Percentiles rank a stretch among this genome's conserved stretches.
These are phyloP conservation scores for Aporophyla lueneburgensis DNA, from an alignment of 2,888 invertebrate species.

Conservation along the genomic window DNA sequence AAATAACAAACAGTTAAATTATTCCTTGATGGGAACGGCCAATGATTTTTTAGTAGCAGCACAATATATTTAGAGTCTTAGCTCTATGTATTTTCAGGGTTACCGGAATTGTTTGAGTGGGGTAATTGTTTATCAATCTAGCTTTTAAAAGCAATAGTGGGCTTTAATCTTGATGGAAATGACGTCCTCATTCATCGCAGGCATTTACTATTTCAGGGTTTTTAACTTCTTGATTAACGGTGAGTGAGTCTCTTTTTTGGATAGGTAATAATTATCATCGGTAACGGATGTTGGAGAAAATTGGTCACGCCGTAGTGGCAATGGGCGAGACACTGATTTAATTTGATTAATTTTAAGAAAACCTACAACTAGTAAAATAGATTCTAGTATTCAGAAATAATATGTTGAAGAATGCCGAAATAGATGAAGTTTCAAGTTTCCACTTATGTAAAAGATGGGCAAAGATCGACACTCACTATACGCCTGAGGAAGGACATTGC, in stretches of 20 bases:
- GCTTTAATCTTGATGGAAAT: neutral
- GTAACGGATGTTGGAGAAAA: too few species aligned
- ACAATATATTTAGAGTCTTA: conserved; percentile 33
- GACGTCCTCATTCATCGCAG: neutral
- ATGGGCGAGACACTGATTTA: too few species aligned
- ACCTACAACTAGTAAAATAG: too few species aligned
- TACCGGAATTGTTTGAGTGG: conserved; percentile 11
- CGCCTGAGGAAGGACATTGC: too few species aligned
- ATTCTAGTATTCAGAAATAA: too few species aligned
- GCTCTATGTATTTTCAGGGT: conserved; percentile 15
- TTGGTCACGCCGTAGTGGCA: too few species aligned
- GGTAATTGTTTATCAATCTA: neutral
- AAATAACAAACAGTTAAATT: conserved; percentile 61
- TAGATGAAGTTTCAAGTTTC: too few species aligned
- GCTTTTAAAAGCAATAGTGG: neutral
- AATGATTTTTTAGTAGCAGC: conserved; percentile 41
- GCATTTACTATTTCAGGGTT: neutral
- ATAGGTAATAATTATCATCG: neutral
- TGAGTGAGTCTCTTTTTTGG: neutral
- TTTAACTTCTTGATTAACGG: neutral
- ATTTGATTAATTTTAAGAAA: too few species aligned
- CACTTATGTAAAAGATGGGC: too few species aligned
- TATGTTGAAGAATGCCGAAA: too few species aligned
- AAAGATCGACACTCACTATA: too few species aligned
- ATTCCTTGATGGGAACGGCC: conserved; percentile 33